phyloP scores from a whole-genome alignment of 1,140 invertebrate species.

The Lysiphlebus fabarum region DNA sequence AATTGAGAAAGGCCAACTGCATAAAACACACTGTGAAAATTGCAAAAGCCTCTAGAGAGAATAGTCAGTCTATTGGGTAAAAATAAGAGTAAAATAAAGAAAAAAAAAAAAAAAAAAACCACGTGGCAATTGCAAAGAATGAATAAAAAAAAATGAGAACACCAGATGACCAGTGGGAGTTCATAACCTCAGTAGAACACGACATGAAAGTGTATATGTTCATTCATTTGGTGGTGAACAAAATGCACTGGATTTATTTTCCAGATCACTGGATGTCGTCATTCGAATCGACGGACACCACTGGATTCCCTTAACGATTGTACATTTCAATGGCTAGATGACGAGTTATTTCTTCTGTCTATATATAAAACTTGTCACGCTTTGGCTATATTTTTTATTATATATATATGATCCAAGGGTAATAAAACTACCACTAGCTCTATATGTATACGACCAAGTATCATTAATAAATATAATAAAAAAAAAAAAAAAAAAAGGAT shows the following conservation, averaged over 20 bases:
- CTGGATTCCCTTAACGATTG: constrained; percentile 39
- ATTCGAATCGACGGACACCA: constrained; percentile 39
- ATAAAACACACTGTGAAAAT: not conserved
- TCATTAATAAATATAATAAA: no score
- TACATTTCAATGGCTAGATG: constrained; percentile 27
- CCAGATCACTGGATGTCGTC: constrained; percentile 40
- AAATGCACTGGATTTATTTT: constrained; percentile 37
- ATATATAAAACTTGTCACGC: not conserved
- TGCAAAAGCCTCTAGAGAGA: not conserved
- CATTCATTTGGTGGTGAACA: constrained; percentile 4
- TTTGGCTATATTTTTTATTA: not conserved
- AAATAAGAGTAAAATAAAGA: not conserved
- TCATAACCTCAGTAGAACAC: constrained; percentile 32
- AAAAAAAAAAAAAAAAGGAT: no score
- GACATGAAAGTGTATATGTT: not conserved
- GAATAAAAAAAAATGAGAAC: not conserved
- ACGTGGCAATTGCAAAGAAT: not conserved
- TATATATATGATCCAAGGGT: no score
- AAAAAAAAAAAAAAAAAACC: not conserved
- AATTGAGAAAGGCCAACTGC: not conserved
- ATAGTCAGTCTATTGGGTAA: not conserved
- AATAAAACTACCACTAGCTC: not conserved
- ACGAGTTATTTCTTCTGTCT: constrained; percentile 10
- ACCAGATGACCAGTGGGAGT: constrained; percentile 26
- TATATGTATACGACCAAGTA: no score